Percentiles rank a stretch among this genome's conserved stretches.
These are phyloP conservation scores for Drosophila sp. DNA, from an alignment of 1,140 invertebrate genomes.

Conservation along the genomic window DNA sequence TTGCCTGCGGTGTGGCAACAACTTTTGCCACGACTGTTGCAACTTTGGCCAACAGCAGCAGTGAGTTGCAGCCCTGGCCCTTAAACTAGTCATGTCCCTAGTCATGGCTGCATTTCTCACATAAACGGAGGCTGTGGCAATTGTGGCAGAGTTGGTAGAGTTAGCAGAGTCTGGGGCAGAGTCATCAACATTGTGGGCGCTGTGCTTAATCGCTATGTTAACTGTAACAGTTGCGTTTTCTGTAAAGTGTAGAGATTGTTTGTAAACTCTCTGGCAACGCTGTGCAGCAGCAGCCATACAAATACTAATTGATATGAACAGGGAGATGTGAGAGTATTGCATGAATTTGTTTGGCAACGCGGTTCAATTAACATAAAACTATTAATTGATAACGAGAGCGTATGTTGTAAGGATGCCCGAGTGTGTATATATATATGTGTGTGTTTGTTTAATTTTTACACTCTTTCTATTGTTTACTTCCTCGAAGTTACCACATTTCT, in stretches of 20 bases:
- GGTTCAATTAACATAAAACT: background rate
- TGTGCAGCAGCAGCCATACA: conserved; percentile 22
- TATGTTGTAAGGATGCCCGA: background rate
- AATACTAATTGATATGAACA: conserved; percentile 16
- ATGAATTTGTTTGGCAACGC: background rate
- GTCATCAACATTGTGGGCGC: conserved; percentile 29
- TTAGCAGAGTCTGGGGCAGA: conserved; percentile 27
- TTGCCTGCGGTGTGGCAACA: conserved; percentile 41
- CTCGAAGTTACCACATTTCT: too few species aligned
- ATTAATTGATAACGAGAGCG: background rate
- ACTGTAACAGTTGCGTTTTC: conserved; percentile 39
- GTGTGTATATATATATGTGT: too few species aligned
- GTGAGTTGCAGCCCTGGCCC: conserved; percentile 19
- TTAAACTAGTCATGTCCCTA: conserved; percentile 24
- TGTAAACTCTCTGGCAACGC: conserved; percentile 30
- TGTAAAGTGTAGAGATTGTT: conserved; percentile 49
- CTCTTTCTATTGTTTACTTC: background rate
- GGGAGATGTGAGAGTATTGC: conserved; percentile 15
- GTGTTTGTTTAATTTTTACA: background rate
- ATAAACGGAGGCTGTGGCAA: background rate
- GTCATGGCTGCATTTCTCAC: conserved; percentile 3
- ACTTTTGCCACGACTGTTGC: conserved; percentile 51
- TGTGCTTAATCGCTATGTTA: conserved; percentile 43
- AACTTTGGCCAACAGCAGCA: conserved; percentile 51
- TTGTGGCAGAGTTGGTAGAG: conserved; percentile 19